phyloP scores from a whole-genome alignment of 2,113 vertebrate genomes.

The Callospermophilus lateralis region DNA sequence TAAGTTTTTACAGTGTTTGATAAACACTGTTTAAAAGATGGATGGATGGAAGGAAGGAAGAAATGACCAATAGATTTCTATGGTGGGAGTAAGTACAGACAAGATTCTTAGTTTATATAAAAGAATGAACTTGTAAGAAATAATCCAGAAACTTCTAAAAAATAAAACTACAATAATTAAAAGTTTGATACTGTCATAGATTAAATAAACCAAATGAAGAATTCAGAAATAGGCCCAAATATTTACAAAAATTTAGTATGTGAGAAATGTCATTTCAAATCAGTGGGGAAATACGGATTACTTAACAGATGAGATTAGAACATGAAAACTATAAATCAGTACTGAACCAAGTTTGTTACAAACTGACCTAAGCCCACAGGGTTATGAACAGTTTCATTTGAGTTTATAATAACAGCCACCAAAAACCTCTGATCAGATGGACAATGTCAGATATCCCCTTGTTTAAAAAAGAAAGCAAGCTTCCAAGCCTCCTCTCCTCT shows the following conservation, averaged over 20 bases:
- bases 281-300: neutral
- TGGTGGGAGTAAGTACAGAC: neutral
- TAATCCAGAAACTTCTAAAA: slow-evolving; percentile 9
- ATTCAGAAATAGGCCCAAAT: neutral
- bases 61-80: neutral
- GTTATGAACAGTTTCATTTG: neutral
- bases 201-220: neutral
- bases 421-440: neutral
- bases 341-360: neutral
- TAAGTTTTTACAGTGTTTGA: neutral
- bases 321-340: neutral
- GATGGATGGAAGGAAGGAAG: neutral
- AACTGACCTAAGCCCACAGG: neutral
- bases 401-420: neutral
- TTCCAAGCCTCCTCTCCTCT: neutral
- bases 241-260: neutral
- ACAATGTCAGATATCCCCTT: neutral
- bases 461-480: neutral
- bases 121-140: slow-evolving; percentile 28
- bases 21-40: neutral
- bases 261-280: neutral
- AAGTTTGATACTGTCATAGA: neutral
- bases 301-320: neutral
- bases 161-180: neutral
- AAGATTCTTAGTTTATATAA: neutral